Evolutionary conservation across 2,113 vertebrate species (phyloP).

Genomic region (Colistium nudipinnis): DNA sequence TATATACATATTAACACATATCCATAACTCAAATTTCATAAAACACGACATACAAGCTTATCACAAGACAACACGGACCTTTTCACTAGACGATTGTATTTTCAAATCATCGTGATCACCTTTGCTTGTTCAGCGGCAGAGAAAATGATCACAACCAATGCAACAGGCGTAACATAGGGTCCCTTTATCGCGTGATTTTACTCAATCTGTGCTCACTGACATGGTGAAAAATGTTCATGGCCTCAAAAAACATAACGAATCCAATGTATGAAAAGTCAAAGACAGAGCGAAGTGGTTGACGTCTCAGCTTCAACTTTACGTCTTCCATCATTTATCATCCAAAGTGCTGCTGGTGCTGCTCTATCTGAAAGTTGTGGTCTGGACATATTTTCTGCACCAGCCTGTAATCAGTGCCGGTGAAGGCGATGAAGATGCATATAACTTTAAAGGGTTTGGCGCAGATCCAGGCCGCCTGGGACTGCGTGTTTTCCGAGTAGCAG

Average conservation of each 20-base stretch:
- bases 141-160: no score
- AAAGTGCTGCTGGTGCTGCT: constrained; percentile 73
- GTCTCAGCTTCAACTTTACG: not conserved
- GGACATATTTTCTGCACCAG: constrained; percentile 85
- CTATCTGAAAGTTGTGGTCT: constrained; percentile 81
- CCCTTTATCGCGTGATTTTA: not conserved
- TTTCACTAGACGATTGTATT: not conserved
- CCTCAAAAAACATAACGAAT: not conserved
- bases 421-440: constrained; percentile 84
- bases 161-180: not conserved
- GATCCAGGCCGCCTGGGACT: constrained; percentile 83
- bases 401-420: constrained; percentile 82
- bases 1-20: constrained; percentile 2
- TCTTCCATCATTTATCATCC: constrained; percentile 57
- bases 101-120: not conserved
- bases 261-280: constrained; percentile 30
- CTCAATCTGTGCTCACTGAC: constrained; percentile 16
- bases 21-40: not conserved
- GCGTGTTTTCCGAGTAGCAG: constrained; percentile 83
- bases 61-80: not conserved
- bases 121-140: no score
- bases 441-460: constrained; percentile 85
- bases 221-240: constrained; percentile 2
- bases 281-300: no score
- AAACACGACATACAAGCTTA: constrained; percentile 10